A percentile compares a stretch with the other conserved stretches of the same genome.
Conservation (phyloP, 1,140 invertebrate species). For the Drosophila kurseongensis region DNA sequence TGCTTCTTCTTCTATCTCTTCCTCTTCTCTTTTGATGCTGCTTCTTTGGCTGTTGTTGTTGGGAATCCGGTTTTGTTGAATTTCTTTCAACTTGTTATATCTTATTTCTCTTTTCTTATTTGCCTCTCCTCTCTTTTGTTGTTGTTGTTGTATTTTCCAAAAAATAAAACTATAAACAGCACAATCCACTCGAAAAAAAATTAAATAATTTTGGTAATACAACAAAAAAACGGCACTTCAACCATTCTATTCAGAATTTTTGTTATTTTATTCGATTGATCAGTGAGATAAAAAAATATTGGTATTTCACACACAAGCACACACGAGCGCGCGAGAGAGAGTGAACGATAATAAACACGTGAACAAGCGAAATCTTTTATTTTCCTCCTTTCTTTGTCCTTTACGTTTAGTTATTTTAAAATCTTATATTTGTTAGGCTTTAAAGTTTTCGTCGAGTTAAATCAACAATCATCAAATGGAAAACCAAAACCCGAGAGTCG, state of each 20-base stretch:
- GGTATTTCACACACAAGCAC: conserved; percentile 5
- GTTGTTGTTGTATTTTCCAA: conserved; percentile 34
- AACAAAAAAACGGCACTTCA: conserved; percentile 16
- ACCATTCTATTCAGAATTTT: conserved; percentile 8
- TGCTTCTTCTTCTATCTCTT: conserved; percentile 10
- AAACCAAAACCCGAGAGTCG: neutral
- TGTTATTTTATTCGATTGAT: conserved; percentile 16
- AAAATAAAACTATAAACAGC: conserved; percentile 15
- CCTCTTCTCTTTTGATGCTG: conserved; percentile 36
- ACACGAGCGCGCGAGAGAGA: conserved; percentile 5
- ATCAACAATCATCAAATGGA: neutral
- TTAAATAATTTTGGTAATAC: conserved; percentile 4
- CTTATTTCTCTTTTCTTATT: conserved; percentile 52
- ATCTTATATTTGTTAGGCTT: neutral
- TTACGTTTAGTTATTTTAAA: neutral
- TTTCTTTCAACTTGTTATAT: conserved; percentile 75
- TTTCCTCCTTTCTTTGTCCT: neutral
- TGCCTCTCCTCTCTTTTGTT: conserved; percentile 15
- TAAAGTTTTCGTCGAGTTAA: no score
- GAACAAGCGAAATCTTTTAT: neutral
- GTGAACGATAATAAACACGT: conserved; percentile 2
- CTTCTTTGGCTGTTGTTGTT: conserved; percentile 34
- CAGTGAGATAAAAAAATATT: conserved; percentile 18
- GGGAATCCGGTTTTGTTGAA: conserved; percentile 73
- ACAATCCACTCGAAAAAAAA: conserved; percentile 47